These are phyloP conservation scores for Illadopsis cleaveri DNA, from an alignment of 2,113 vertebrate species.

Conservation along the genomic window DNA sequence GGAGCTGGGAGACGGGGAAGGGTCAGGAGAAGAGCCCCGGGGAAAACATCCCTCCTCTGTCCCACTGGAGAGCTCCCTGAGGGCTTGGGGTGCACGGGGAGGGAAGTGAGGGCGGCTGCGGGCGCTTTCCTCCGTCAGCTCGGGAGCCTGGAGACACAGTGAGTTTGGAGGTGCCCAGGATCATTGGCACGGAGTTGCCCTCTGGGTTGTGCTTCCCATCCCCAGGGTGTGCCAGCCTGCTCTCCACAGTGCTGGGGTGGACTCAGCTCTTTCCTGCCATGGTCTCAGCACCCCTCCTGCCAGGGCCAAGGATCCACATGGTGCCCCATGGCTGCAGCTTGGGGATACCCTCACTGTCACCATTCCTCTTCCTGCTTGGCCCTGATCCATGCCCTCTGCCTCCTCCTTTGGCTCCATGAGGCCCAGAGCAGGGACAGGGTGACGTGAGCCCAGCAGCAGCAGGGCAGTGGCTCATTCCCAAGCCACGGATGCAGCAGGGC, in stretches of 20 bases:
- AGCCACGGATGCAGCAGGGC: neutral
- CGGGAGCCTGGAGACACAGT: neutral
- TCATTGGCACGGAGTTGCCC: rapidly evolving
- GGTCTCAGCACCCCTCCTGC: neutral
- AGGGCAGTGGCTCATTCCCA: neutral
- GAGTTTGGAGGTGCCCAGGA: neutral
- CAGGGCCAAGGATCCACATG: rapidly evolving
- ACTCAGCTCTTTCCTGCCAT: neutral
- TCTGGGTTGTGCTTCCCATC: neutral
- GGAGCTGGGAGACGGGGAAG: slow-evolving; percentile 43
- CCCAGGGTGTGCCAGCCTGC: neutral
- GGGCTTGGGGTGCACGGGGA: neutral
- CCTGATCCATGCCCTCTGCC: neutral
- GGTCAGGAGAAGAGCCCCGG: slow-evolving; percentile 59
- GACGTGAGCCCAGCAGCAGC: neutral
- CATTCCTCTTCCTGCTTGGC: neutral
- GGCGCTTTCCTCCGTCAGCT: neutral
- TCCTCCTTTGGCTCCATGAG: neutral
- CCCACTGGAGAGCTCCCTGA: neutral
- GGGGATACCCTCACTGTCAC: neutral
- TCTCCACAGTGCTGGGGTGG: neutral
- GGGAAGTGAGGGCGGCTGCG: rapidly evolving
- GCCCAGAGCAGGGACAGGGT: neutral
- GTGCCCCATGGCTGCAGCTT: neutral
- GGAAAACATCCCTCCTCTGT: neutral